These are phyloP conservation scores for Halichondria panicea DNA, from an alignment of 37 sponge, comb jelly and placozoan species.

Conservation along the genomic window DNA sequence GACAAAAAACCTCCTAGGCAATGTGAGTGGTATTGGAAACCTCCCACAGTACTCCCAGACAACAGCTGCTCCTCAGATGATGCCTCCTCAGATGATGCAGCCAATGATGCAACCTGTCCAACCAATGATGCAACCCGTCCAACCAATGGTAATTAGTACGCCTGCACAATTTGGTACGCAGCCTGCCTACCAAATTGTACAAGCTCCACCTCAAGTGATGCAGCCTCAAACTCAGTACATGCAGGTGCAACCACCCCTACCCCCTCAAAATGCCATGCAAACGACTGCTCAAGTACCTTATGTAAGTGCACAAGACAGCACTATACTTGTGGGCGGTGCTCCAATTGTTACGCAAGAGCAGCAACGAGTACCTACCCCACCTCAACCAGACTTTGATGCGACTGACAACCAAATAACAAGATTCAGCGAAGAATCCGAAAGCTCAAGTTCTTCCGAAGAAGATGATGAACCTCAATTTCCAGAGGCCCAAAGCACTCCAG, in stretches of 20 bases:
- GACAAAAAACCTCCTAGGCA: slow-evolving; percentile 1
- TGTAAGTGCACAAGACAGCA: not conserved
- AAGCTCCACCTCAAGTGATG: not conserved
- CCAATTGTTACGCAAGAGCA: not conserved
- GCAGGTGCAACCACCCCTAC: not conserved
- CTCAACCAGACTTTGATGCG: slow-evolving; percentile 23
- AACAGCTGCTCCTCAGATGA: not conserved
- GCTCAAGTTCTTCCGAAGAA: not conserved
- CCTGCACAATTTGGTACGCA: slow-evolving; percentile 2
- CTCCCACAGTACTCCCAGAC: not conserved
- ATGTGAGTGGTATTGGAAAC: too few relatives aligned
- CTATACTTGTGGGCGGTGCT: not conserved
- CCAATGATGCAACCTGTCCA: not conserved
- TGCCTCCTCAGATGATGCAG: not conserved
- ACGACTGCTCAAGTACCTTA: not conserved
- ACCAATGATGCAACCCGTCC: not conserved
- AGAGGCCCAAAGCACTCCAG: not conserved
- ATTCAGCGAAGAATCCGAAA: slow-evolving; percentile 2
- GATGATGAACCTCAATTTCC: not conserved
- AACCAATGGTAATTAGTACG: not conserved
- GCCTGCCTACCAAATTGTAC: not conserved
- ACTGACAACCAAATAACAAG: not conserved
- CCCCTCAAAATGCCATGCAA: not conserved
- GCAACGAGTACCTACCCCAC: not conserved
- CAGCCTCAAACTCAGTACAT: not conserved